A percentile compares a stretch with the other conserved stretches of the same genome.
These are phyloP conservation scores for Ophion ellenae DNA, from an alignment of 2,888 invertebrate species.

Conservation along the genomic window DNA sequence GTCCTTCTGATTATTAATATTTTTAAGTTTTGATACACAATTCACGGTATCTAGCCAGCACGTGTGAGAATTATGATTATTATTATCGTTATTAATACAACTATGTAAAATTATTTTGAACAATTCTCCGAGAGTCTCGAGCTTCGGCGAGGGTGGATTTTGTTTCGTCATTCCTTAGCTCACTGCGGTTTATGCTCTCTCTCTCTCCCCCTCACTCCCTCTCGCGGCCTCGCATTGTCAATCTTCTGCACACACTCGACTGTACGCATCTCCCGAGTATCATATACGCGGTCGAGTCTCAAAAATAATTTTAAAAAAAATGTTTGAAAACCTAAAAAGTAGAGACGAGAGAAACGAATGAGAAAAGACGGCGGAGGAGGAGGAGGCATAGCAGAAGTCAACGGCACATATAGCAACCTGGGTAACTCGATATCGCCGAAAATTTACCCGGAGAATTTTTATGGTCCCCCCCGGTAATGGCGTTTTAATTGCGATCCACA, in stretches of 20 bases:
- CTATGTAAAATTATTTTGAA: not conserved
- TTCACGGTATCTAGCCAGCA: no score
- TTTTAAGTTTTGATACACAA: no score
- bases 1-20: no score
- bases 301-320: conserved; percentile 23
- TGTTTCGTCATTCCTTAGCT: conserved; percentile 38
- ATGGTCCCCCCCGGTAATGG: conserved; percentile 76
- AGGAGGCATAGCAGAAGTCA: conserved; percentile 13
- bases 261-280: conserved; percentile 37
- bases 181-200: conserved; percentile 22
- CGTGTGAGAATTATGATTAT: not conserved
- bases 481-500: conserved; percentile 78
- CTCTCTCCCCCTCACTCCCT: not conserved
- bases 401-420: conserved; percentile 2
- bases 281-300: conserved; percentile 41
- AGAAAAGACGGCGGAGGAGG: conserved; percentile 51
- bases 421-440: conserved; percentile 77
- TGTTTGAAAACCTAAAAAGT: conserved; percentile 20
- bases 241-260: conserved; percentile 42
- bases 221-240: conserved; percentile 17
- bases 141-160: conserved; percentile 34
- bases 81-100: not conserved
- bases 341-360: conserved; percentile 30
- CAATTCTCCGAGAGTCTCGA: conserved; percentile 33
- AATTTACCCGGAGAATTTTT: conserved; percentile 76